Evolutionary conservation across 2,113 vertebrate genomes (phyloP).

Genomic region (Brachyhypopomus gauderio): DNA sequence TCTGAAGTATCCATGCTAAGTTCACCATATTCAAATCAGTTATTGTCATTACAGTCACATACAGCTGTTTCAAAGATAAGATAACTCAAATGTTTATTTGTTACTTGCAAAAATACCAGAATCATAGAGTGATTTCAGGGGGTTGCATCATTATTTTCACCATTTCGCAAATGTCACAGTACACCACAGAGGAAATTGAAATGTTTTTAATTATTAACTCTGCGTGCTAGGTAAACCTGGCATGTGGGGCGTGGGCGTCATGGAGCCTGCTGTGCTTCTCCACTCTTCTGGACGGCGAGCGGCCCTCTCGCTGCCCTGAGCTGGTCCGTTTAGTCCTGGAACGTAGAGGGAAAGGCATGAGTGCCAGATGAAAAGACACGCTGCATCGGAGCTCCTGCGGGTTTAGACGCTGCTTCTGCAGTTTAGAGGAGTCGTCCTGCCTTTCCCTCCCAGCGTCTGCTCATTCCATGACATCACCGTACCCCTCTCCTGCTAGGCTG

Average conservation of each 20-base stretch:
- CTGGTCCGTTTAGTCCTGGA: not conserved
- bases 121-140: slow-evolving; percentile 35
- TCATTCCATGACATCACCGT: slow-evolving; percentile 13
- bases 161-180: slow-evolving; percentile 30
- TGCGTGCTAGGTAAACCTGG: slow-evolving; percentile 19
- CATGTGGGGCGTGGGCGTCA: slow-evolving; percentile 21
- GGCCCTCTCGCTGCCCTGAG: not conserved
- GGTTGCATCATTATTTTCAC: slow-evolving; percentile 50
- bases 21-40: slow-evolving; percentile 1
- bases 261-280: not conserved
- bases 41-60: slow-evolving; percentile 16
- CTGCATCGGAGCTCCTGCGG: not conserved
- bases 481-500: not conserved
- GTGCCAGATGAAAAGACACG: not conserved
- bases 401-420: slow-evolving; percentile 8
- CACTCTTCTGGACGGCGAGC: not conserved
- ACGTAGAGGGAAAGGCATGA: not conserved
- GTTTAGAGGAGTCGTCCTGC: not conserved
- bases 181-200: slow-evolving; percentile 22
- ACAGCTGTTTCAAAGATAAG: not conserved
- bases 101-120: slow-evolving; percentile 13
- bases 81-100: slow-evolving; percentile 8
- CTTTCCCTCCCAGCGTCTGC: slow-evolving; percentile 9
- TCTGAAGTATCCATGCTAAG: not conserved
- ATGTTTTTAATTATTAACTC: slow-evolving; percentile 35